A percentile compares a stretch with the other conserved stretches of the same genome.
These are phyloP conservation scores for Parazoanthus atlanticus DNA, from an alignment of 92 coral and sea anemone species.

Conservation along the genomic window DNA sequence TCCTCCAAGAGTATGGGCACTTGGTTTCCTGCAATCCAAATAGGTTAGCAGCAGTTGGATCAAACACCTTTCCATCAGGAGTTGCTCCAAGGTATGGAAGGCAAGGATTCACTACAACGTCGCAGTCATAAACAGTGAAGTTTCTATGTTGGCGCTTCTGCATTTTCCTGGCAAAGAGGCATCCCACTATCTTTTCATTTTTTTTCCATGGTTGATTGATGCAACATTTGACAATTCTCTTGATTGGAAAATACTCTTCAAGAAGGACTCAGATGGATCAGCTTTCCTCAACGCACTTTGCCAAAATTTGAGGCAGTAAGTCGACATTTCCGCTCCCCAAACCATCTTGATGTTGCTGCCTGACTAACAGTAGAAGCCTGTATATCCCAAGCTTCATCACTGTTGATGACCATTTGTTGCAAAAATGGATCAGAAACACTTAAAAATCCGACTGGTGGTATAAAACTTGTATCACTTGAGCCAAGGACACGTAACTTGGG, in stretches of 20 bases:
- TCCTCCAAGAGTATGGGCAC: conserved; percentile 58
- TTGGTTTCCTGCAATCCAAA: conserved; percentile 70
- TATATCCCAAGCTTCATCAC: too few species aligned
- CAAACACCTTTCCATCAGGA: conserved; percentile 79
- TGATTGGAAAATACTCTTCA: neutral
- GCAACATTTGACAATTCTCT: conserved; percentile 42
- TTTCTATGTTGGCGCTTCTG: conserved; percentile 48
- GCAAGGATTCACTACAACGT: conserved; percentile 67
- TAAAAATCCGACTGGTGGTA: too few species aligned
- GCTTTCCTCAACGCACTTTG: neutral
- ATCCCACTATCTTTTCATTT: conserved; percentile 56
- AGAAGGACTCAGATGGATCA: too few species aligned
- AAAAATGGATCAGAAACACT: too few species aligned
- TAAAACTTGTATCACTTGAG: too few species aligned
- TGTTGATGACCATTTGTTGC: too few species aligned
- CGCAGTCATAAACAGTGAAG: conserved; percentile 63
- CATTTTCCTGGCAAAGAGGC: conserved; percentile 63
- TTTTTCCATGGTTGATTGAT: conserved; percentile 67
- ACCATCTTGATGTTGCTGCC: too few species aligned
- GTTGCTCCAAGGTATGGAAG: conserved; percentile 67
- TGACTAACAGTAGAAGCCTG: too few species aligned
- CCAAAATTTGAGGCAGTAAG: too few species aligned
- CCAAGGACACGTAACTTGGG: too few species aligned
- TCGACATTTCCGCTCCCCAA: too few species aligned
- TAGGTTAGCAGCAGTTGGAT: conserved; percentile 57